These are phyloP conservation scores for Dexiosoma caninum DNA, from an alignment of 2,888 invertebrate species.

Conservation along the genomic window DNA sequence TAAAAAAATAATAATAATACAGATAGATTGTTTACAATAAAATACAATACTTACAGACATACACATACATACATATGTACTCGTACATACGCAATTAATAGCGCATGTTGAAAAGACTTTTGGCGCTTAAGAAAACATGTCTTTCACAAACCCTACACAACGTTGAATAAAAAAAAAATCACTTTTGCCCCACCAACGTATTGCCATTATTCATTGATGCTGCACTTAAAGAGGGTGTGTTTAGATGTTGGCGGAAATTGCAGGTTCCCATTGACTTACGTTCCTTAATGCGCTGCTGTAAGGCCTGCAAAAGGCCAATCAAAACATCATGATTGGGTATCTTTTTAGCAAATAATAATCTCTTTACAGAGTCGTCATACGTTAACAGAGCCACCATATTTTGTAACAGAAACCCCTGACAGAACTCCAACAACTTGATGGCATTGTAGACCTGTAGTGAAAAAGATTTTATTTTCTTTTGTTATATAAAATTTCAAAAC, in stretches of 20 bases:
- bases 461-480: background rate
- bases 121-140: background rate
- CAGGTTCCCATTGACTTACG: slow-evolving; percentile 76
- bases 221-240: slow-evolving; percentile 63
- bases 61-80: background rate
- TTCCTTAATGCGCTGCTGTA: slow-evolving; percentile 89
- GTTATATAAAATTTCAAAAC: too few species aligned
- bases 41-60: slow-evolving; percentile 27
- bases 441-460: slow-evolving; percentile 89
- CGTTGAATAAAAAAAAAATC: background rate
- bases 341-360: slow-evolving; percentile 91
- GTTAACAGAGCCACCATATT: slow-evolving; percentile 96
- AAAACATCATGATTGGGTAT: slow-evolving; percentile 93
- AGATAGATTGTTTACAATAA: slow-evolving; percentile 43
- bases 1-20: too few species aligned
- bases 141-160: background rate
- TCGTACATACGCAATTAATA: background rate
- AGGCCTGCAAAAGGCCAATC: slow-evolving; percentile 86
- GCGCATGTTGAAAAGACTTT: background rate
- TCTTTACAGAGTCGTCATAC: slow-evolving; percentile 93
- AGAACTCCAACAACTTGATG: slow-evolving; percentile 90
- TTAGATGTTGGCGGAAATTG: slow-evolving; percentile 73
- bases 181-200: slow-evolving; percentile 22
- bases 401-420: slow-evolving; percentile 92
- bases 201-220: slow-evolving; percentile 30